Evolutionary conservation across 2,888 invertebrate genomes (phyloP).

Genomic region (Agonopterix arenella): DNA sequence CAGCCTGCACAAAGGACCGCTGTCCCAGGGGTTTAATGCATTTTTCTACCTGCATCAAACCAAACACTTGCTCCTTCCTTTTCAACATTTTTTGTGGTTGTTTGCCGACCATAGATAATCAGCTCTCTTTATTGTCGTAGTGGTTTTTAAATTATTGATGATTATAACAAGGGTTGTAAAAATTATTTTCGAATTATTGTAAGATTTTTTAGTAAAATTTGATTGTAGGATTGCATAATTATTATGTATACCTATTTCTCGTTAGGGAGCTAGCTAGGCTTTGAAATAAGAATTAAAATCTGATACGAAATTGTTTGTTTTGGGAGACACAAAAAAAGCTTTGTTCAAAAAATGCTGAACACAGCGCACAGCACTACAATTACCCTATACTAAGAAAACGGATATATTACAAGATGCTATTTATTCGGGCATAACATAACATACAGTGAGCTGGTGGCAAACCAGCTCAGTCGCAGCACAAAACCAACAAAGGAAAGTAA

Average conservation of each 20-base stretch:
- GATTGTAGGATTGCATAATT: no score
- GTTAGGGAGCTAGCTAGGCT: no score
- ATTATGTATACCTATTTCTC: no score
- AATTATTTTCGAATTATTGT: background rate
- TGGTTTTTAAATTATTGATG: constrained; percentile 12
- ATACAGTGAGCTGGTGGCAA: no score
- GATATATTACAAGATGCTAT: constrained; percentile 10
- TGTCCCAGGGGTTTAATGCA: constrained; percentile 37
- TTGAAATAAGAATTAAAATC: no score
- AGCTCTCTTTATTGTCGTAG: constrained; percentile 16
- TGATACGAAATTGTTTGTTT: no score
- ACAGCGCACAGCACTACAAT: no score
- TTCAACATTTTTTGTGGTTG: constrained; percentile 33
- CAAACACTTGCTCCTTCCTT: constrained; percentile 58
- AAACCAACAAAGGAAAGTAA: constrained; percentile 75
- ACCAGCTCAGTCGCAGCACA: constrained; percentile 25
- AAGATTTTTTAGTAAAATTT: no score
- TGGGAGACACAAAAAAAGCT: no score
- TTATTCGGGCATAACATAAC: constrained; percentile 29
- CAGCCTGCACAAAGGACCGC: constrained; percentile 42
- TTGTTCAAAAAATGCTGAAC: no score
- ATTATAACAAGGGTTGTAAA: constrained; percentile 5
- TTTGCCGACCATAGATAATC: constrained; percentile 46
- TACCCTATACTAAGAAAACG: background rate
- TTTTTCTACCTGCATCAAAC: constrained; percentile 57